Base-by-base conservation (phyloP, 2,888 invertebrate genomes). In the Agrotis ipsilon region DNA sequence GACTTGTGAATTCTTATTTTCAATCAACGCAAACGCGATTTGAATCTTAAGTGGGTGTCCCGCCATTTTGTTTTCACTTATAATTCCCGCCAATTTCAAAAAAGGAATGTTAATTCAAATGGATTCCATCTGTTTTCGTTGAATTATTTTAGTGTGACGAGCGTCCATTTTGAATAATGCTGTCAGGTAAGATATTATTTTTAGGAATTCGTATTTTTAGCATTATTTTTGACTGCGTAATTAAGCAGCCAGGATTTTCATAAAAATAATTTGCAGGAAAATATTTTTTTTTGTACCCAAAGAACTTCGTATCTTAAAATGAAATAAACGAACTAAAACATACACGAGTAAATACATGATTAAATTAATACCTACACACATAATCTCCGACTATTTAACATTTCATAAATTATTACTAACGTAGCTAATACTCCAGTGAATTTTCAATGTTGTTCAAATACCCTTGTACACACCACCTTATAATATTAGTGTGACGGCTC, bases 1-100 rank as follows among this genome's bases (percentile, higher is more conserved):
- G 84, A 83, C 82, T 81, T 72, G 83, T 66, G 84, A 82, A 85
- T 85, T 84, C 74, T 80, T 83, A 83, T 84, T 85, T 83, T 84
- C 84, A 84, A 89, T 89, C 87, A 87, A 84, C 39, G 83, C 79
- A 75, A 83, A 86, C 83, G 78, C 74, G 82, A 84, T 88, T 89
- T 86, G 82, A 84, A 88, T 82, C 84, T 79, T 71, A 79, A 82
- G 75, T 78, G 75, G 74, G 72, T 68, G 77, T 65, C 70, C 62
- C 72, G 67, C 80, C 82, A 82, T 84, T 84, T 84, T 84, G 80
- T 85, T 85, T 83, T 80, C 78, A 72, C 76, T 81, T 76, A 83
- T 84, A 80, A 85, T 85, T 85, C 84, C 63, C 78, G 66, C 69
- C 65, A 78, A 82, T 80, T 72, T 82, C 11, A n/a, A 74, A 74